A percentile compares a stretch with the other conserved stretches of the same genome.
These are phyloP conservation scores for Orchestia grillus DNA, from an alignment of 1,140 invertebrate species.

Conservation along the genomic window DNA sequence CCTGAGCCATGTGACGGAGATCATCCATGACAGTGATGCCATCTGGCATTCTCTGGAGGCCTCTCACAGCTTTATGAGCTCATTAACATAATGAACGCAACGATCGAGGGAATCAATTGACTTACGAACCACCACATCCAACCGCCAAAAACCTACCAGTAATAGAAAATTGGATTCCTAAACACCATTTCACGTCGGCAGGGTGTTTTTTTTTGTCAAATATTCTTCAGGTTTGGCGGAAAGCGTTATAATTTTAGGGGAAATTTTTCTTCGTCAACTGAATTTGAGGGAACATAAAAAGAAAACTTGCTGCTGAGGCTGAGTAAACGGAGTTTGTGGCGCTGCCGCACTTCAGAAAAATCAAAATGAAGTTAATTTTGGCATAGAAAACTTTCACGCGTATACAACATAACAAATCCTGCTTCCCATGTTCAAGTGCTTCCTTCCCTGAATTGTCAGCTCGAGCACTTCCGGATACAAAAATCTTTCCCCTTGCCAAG, in stretches of 20 bases:
- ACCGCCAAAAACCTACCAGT: background rate
- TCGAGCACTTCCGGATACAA: background rate
- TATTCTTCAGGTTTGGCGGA: background rate
- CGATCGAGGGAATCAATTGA: constrained; percentile 16
- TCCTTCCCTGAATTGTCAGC: background rate
- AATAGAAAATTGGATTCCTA: background rate
- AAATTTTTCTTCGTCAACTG: background rate
- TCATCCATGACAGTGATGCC: background rate
- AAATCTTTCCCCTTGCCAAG: background rate
- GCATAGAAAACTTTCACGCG: background rate
- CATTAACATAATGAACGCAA: constrained; percentile 28
- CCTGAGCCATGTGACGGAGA: background rate
- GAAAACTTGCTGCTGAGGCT: background rate
- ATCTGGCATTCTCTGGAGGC: background rate
- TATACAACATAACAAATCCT: background rate
- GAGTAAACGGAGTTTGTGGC: background rate
- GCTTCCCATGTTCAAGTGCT: background rate
- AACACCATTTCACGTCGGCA: background rate
- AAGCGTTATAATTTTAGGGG: background rate
- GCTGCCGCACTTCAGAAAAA: background rate
- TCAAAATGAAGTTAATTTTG: background rate
- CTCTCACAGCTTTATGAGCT: constrained; percentile 17
- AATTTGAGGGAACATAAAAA: background rate
- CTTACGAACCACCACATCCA: background rate
- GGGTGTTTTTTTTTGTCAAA: background rate